phyloP scores from a whole-genome alignment of 1,140 invertebrate species.

The Oncopodura yosiiana region DNA sequence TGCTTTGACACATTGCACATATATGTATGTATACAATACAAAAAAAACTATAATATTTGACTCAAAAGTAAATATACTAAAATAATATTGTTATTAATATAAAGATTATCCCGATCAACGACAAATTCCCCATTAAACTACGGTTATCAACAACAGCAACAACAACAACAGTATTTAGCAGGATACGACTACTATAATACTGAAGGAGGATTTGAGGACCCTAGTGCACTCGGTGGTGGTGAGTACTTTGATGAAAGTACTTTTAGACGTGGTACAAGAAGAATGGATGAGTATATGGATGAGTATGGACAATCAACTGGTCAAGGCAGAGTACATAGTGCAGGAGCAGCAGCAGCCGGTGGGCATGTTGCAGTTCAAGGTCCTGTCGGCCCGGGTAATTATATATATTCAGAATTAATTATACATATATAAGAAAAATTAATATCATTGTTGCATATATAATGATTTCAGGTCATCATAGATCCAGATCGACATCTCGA shows the following conservation, averaged over 20 bases:
- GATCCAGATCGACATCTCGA: constrained; percentile 26
- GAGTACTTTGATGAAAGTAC: no score
- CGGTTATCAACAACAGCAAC: constrained; percentile 2
- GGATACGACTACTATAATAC: constrained; percentile 8
- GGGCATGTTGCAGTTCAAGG: neutral
- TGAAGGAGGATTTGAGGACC: neutral
- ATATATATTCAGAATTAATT: no score
- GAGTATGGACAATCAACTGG: constrained; percentile 1
- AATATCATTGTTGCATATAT: neutral
- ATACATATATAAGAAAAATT: neutral
- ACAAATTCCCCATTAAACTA: constrained; percentile 23
- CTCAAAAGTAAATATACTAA: no score
- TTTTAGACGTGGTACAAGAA: no score
- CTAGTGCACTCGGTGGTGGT: neutral
- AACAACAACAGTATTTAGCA: neutral
- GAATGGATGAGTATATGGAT: constrained; percentile 27
- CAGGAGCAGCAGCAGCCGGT: neutral
- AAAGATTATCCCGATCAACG: constrained; percentile 11
- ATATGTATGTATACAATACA: no score
- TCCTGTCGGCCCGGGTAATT: neutral
- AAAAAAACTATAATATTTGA: no score
- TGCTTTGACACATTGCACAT: no score
- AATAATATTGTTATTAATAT: no score
- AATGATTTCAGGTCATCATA: constrained; percentile 10
- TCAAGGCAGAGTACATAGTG: neutral